Evolutionary conservation across 2,797 vertebrate species (phyloP).

Genomic region (Alosa sapidissima): DNA sequence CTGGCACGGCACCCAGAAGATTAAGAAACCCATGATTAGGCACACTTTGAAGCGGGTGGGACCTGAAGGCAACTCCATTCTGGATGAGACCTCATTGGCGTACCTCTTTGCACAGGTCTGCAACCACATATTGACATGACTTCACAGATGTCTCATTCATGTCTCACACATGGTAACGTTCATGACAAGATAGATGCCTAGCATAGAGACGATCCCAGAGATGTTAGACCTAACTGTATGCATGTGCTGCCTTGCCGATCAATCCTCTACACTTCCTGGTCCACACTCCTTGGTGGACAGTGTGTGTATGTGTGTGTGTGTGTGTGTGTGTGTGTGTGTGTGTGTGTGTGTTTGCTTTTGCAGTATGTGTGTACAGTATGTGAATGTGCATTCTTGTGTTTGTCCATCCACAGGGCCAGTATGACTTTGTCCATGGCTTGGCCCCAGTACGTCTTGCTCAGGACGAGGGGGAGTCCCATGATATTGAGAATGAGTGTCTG

Average conservation of each 20-base stretch:
- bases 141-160: neutral
- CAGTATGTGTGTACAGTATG: neutral
- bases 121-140: neutral
- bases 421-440: slow-evolving; percentile 80
- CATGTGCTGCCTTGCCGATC: neutral
- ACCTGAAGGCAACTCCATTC: slow-evolving; percentile 74
- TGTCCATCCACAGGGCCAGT: slow-evolving; percentile 70
- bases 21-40: slow-evolving; percentile 71
- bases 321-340: neutral
- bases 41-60: slow-evolving; percentile 70
- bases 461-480: slow-evolving; percentile 73
- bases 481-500: slow-evolving; percentile 85
- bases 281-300: neutral
- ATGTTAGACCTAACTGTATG: neutral
- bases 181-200: neutral
- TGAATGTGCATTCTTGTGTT: neutral
- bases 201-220: neutral
- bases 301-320: slow-evolving; percentile 26
- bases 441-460: slow-evolving; percentile 74
- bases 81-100: slow-evolving; percentile 75
- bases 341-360: too few species aligned
- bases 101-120: slow-evolving; percentile 84
- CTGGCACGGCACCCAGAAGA: slow-evolving; percentile 84
- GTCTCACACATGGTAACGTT: neutral
- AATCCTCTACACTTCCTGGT: neutral